A percentile compares a stretch with the other conserved stretches of the same genome.
These are phyloP conservation scores for Siniperca scherzeri DNA, from an alignment of 2,797 vertebrate species.

Conservation along the genomic window DNA sequence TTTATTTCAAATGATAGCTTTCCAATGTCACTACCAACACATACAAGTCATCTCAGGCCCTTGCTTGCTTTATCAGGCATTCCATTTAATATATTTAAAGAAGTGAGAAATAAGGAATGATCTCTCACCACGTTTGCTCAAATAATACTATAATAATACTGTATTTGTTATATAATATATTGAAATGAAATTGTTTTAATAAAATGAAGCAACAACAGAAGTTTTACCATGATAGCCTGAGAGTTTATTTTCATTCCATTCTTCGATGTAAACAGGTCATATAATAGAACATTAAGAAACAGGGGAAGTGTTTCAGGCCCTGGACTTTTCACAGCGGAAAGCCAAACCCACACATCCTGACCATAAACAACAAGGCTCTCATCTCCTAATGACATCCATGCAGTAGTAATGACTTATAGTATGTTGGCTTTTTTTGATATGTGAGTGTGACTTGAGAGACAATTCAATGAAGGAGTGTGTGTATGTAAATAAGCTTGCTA, in stretches of 20 bases:
- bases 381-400: neutral
- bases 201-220: neutral
- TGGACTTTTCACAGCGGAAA: neutral
- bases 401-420: neutral
- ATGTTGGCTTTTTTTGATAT: conserved; percentile 1
- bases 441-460: neutral
- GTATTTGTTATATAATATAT: neutral
- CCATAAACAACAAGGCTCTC: neutral
- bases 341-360: conserved; percentile 6
- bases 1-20: conserved; percentile 1
- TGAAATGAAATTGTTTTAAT: neutral
- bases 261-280: neutral
- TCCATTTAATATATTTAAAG: neutral
- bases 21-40: neutral
- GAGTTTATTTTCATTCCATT: conserved; percentile 3
- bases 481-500: neutral
- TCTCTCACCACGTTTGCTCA: neutral
- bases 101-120: neutral
- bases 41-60: neutral
- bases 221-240: neutral
- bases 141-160: neutral
- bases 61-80: neutral
- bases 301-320: neutral
- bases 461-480: neutral
- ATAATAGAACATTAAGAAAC: neutral